These are phyloP conservation scores for Dynastes hyllus DNA, from an alignment of 2,888 invertebrate species.

Conservation along the genomic window DNA sequence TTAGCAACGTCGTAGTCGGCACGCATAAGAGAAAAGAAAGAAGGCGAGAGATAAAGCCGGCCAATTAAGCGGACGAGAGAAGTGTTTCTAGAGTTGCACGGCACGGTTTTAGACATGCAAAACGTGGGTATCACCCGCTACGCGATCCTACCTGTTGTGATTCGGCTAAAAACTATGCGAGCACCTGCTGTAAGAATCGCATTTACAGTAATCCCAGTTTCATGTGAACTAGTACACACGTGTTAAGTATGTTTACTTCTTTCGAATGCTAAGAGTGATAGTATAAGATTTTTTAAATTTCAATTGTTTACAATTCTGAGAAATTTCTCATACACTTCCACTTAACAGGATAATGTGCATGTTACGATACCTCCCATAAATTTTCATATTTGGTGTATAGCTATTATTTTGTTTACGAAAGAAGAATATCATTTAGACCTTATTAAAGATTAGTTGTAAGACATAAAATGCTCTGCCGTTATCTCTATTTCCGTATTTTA, in stretches of 20 bases:
- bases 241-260: constrained; percentile 15
- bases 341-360: background rate
- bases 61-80: background rate
- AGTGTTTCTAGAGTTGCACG: background rate
- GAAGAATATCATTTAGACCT: too few relatives aligned
- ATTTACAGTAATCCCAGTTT: constrained; percentile 39
- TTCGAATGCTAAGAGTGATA: background rate
- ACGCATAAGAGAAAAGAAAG: background rate
- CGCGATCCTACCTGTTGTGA: constrained; percentile 14
- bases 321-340: background rate
- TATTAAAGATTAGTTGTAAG: too few relatives aligned
- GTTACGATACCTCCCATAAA: too few relatives aligned
- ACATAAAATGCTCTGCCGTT: too few relatives aligned
- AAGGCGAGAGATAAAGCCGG: background rate
- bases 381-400: too few relatives aligned
- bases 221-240: constrained; percentile 9
- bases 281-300: background rate
- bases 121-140: constrained; percentile 27
- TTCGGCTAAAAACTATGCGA: constrained; percentile 3
- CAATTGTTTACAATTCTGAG: background rate
- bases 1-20: background rate
- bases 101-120: background rate
- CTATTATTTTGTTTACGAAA: too few relatives aligned
- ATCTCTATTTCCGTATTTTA: too few relatives aligned
- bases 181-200: constrained; percentile 17